Conservation (phyloP, 2,797 vertebrate genomes). For the Molossus molossus region DNA sequence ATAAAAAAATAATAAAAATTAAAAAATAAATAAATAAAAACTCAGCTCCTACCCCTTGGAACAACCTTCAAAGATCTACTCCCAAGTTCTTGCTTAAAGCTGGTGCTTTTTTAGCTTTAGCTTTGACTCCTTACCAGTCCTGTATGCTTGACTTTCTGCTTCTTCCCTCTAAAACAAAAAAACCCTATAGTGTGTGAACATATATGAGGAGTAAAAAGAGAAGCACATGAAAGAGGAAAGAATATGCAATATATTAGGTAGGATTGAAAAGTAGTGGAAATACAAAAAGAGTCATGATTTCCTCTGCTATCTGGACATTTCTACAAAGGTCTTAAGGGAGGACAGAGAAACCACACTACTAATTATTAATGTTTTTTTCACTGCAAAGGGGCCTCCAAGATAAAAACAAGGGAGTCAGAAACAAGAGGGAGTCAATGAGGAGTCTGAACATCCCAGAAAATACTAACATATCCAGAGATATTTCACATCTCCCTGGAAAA, state of each 20-base stretch:
- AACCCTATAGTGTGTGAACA: not conserved
- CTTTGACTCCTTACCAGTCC: not conserved
- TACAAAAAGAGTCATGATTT: not conserved
- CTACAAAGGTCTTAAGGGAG: conserved; percentile 27
- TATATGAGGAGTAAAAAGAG: not conserved
- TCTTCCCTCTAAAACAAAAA: conserved; percentile 64
- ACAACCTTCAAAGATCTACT: conserved; percentile 43
- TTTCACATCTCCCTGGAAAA: conserved; percentile 50
- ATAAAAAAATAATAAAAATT: no score
- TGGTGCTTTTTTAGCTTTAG: not conserved
- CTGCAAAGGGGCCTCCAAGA: not conserved
- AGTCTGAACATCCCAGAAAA: not conserved
- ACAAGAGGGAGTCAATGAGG: not conserved
- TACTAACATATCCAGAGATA: not conserved
- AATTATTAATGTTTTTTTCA: conserved; percentile 33
- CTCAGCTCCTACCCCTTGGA: not conserved
- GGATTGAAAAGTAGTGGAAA: not conserved
- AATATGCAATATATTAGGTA: not conserved
- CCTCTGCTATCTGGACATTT: not conserved
- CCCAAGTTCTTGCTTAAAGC: not conserved
- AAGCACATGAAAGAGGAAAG: conserved; percentile 46
- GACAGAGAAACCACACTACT: conserved; percentile 45
- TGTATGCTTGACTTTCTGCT: conserved; percentile 25
- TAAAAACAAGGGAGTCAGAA: not conserved
- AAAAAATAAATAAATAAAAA: not conserved